phyloP scores from a whole-genome alignment of 2,888 invertebrate species.

The Lasius platythorax region DNA sequence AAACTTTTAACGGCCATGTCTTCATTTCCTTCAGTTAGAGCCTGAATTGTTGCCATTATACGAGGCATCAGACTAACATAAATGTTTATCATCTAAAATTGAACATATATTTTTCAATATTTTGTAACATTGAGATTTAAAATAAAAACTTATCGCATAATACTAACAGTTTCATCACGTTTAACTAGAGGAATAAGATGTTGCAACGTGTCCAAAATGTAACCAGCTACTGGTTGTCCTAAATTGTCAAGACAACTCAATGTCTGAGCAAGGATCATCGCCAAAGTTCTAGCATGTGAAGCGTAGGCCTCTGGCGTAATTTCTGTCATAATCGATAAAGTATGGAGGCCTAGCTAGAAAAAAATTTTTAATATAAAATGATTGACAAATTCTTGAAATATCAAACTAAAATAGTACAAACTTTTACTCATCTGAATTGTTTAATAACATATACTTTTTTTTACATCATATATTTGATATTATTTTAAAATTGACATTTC shows the following conservation, averaged over 20 bases:
- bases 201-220: constrained; percentile 89
- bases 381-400: background rate
- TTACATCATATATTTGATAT: background rate
- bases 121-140: background rate
- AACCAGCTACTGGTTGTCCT: constrained; percentile 87
- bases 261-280: constrained; percentile 87
- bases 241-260: constrained; percentile 85
- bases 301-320: constrained; percentile 90
- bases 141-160: background rate
- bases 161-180: constrained; percentile 88
- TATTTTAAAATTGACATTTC: background rate
- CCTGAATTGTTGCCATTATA: constrained; percentile 88
- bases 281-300: constrained; percentile 88
- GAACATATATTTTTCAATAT: constrained; percentile 18
- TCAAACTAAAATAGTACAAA: background rate
- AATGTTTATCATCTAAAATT: constrained; percentile 86
- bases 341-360: constrained; percentile 89
- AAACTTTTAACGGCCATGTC: constrained; percentile 88
- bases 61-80: constrained; percentile 89
- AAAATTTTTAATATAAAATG: constrained; percentile 33
- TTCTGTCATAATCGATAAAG: constrained; percentile 90
- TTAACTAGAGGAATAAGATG: constrained; percentile 89
- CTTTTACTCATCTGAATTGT: background rate
- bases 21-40: constrained; percentile 87
- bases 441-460: background rate